phyloP scores from a whole-genome alignment of 2,797 vertebrate genomes.

The Gorsachius magnificus region DNA sequence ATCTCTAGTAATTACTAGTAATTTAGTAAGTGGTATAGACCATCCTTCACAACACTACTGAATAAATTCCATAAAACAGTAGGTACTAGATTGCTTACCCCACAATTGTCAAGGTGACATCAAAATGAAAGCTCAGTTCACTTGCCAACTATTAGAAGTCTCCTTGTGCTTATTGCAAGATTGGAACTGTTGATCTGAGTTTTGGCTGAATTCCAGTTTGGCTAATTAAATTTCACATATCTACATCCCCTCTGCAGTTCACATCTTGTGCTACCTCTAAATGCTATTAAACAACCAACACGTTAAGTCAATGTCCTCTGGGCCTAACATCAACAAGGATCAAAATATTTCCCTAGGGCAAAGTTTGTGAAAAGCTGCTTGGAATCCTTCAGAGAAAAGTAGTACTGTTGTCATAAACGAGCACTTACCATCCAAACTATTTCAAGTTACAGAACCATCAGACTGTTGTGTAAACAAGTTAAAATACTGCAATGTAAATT shows the following conservation, averaged over 20 bases:
- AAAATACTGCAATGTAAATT: background rate
- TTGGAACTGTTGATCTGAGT: background rate
- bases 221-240: slow-evolving; percentile 38
- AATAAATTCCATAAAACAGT: background rate
- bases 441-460: background rate
- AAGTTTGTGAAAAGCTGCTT: background rate
- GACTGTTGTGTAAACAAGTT: background rate
- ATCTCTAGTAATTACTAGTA: background rate
- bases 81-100: background rate
- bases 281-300: background rate
- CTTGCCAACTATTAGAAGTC: background rate
- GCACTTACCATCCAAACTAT: background rate
- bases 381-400: background rate
- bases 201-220: slow-evolving; percentile 10
- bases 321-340: background rate
- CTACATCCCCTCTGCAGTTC: background rate
- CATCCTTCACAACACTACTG: background rate
- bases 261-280: background rate
- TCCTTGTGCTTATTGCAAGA: background rate
- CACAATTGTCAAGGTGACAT: slow-evolving; percentile 49
- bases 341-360: background rate
- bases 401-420: background rate
- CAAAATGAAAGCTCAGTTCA: slow-evolving; percentile 8
- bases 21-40: background rate
- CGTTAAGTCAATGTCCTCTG: background rate